phyloP scores from a whole-genome alignment of 2,888 invertebrate genomes.

The Cephus runcator region DNA sequence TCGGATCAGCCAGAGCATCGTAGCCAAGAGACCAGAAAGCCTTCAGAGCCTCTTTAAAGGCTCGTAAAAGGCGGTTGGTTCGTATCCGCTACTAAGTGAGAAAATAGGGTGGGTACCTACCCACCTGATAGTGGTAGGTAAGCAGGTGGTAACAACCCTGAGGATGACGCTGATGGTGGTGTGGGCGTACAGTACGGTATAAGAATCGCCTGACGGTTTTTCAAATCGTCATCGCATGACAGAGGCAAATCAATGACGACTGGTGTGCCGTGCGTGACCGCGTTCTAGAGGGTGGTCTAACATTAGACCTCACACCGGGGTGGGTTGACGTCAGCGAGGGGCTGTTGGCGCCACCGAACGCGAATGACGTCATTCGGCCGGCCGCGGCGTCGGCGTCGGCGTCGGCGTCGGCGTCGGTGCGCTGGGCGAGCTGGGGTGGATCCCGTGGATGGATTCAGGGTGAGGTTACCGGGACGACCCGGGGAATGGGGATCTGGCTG shows the following conservation, averaged over 20 bases:
- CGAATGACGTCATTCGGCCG: slow-evolving; percentile 51
- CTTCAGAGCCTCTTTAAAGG: no score
- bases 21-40: no score
- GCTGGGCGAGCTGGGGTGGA: slow-evolving; percentile 20
- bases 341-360: slow-evolving; percentile 49
- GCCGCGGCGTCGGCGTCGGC: slow-evolving; percentile 21
- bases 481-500: slow-evolving; percentile 22
- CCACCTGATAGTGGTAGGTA: no score
- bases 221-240: slow-evolving; percentile 21
- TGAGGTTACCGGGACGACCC: background rate
- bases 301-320: background rate
- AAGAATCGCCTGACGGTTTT: no score
- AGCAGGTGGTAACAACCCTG: no score
- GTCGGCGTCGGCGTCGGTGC: slow-evolving; percentile 23
- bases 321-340: slow-evolving; percentile 45
- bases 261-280: slow-evolving; percentile 9
- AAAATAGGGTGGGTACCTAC: no score
- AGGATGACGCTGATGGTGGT: no score
- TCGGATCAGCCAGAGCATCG: no score
- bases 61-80: no score
- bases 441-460: background rate
- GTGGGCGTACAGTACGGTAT: no score
- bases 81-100: no score
- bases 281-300: background rate
- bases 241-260: slow-evolving; percentile 20